A percentile compares a stretch with the other conserved stretches of the same genome.
Evolutionary conservation across 23 tunicate species (phyloP).

Genomic region (Corella eumyota): DNA sequence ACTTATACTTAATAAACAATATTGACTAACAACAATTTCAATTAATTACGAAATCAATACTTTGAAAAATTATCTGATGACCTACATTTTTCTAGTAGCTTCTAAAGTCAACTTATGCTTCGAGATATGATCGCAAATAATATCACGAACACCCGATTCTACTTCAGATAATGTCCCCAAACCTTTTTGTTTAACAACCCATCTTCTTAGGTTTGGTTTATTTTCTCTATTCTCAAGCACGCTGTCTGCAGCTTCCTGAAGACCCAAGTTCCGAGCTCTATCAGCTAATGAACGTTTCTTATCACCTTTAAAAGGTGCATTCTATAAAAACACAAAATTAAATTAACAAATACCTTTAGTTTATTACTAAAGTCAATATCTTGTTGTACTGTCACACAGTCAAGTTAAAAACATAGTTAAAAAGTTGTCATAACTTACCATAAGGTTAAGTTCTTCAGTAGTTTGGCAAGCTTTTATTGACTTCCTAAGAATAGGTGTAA

Average conservation of each 20-base stretch:
- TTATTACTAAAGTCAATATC: constrained; percentile 14
- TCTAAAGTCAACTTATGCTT: constrained; percentile 48
- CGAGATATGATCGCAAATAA: constrained; percentile 58
- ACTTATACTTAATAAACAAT: no score
- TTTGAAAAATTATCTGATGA: no score
- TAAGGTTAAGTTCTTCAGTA: constrained; percentile 58
- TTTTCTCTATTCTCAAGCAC: constrained; percentile 20
- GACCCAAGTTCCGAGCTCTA: constrained; percentile 58
- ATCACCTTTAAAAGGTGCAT: constrained; percentile 45
- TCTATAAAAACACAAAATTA: constrained; percentile 8
- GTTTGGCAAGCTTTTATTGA: constrained; percentile 51
- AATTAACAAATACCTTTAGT: no score
- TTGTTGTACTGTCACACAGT: background rate
- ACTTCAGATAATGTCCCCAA: constrained; percentile 38
- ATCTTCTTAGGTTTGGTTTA: constrained; percentile 20
- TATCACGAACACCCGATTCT: constrained; percentile 55
- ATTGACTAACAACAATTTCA: no score
- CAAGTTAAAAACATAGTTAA: no score
- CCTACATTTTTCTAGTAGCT: constrained; percentile 24
- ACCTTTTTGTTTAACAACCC: constrained; percentile 66
- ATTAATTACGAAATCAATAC: no score
- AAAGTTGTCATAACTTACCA: constrained; percentile 11
- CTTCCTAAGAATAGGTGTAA: constrained; percentile 14
- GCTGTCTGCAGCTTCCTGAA: constrained; percentile 36
- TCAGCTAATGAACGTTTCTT: constrained; percentile 57